Base-by-base conservation (phyloP, 2,797 vertebrate genomes). In the Lagorchestes hirsutus region DNA sequence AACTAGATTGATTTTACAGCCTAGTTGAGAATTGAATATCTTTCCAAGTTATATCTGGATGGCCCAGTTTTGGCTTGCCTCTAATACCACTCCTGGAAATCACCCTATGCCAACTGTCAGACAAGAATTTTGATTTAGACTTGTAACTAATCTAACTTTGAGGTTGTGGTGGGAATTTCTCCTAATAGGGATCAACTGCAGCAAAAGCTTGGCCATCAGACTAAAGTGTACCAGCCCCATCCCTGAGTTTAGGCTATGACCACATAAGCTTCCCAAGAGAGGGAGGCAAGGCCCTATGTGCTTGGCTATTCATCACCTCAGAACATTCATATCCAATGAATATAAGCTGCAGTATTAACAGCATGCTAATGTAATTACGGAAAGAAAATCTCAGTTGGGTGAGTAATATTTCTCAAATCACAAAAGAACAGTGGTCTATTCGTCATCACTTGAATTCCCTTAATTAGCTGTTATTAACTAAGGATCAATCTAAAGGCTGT, bases 401-500 rank as follows among this genome's bases (percentile, higher is more conserved):
- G 93, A 56, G 56, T 29, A 82, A 34, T 93, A 87, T 95, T 57
- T 96, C 54, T 87, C 40, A 87, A 93, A 55, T 95, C 57, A 94
- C 40, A 93, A 92, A 96, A 94, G 29, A 62, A 93, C 28, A 18
- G 28, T 90, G 40, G 10, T 82, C 96, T 93, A 87, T 87, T 87
- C 74, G 40, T 87, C 74, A 87, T 87, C 40, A 46, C 40, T 87
- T 46, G 74, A 87, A 87, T 87, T 67, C 28, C 94, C 92, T 93
- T 91, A 92, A 96, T 93, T 95, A 90, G 93, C 16, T 95, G 46
- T 94, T 96, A 93, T 90, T 93, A 95, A 92, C 14, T 92, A 50
- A 94, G 34, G 40, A 93, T 55, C 27, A 54, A 50, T 95, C 90
- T 95, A 54, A 56, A 62, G 87, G 87, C 62, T 95, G 40, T 90